A percentile compares a stretch with the other conserved stretches of the same genome.
Evolutionary conservation across 2,888 invertebrate species (phyloP).

Genomic region (Drosophila antonietae): DNA sequence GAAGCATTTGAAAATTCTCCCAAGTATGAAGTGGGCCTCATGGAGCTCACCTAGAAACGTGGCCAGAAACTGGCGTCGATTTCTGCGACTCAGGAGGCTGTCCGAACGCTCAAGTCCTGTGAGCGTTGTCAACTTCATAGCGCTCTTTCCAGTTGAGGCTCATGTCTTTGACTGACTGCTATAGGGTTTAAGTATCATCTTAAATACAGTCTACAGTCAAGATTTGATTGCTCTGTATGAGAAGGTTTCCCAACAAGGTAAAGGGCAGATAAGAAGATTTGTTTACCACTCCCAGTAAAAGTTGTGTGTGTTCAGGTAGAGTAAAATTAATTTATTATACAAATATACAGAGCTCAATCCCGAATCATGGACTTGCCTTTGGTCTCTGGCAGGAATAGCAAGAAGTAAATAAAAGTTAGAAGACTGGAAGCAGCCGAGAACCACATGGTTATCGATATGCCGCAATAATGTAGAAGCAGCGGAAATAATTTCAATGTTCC

Average conservation of each 20-base stretch:
- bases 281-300: slow-evolving; percentile 30
- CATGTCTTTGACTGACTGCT: slow-evolving; percentile 23
- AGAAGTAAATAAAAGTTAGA: slow-evolving; percentile 75
- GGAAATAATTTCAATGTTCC: slow-evolving; percentile 79
- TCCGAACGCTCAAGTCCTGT: slow-evolving; percentile 50
- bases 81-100: slow-evolving; percentile 51
- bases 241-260: slow-evolving; percentile 27
- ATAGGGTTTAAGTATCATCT: not conserved
- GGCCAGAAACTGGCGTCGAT: slow-evolving; percentile 60
- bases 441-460: slow-evolving; percentile 81
- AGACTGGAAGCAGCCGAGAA: slow-evolving; percentile 71
- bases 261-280: slow-evolving; percentile 6
- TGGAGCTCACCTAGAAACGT: slow-evolving; percentile 55
- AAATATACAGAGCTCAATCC: slow-evolving; percentile 54
- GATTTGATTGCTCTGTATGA: not conserved
- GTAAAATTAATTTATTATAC: slow-evolving; percentile 35
- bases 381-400: slow-evolving; percentile 80
- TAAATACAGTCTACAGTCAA: slow-evolving; percentile 10
- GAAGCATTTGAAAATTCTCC: not conserved
- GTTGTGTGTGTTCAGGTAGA: slow-evolving; percentile 9
- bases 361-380: slow-evolving; percentile 80
- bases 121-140: slow-evolving; percentile 43
- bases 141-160: slow-evolving; percentile 11
- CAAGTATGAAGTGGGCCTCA: no score
- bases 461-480: slow-evolving; percentile 64